A percentile compares a stretch with the other conserved stretches of the same genome.
phyloP scores from a whole-genome alignment of 1,140 invertebrate species.

The Hirudo medicinalis region DNA sequence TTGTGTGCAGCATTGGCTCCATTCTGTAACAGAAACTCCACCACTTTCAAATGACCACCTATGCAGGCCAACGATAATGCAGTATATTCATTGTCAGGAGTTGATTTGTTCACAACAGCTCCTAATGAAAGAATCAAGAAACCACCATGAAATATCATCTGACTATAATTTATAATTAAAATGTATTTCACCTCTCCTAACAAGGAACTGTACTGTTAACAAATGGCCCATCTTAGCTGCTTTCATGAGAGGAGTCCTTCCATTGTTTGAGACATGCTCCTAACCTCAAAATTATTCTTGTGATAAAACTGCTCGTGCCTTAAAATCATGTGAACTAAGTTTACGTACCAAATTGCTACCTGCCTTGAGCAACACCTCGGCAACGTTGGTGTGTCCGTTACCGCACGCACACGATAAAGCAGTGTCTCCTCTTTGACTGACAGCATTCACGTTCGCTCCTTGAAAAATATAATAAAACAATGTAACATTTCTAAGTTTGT shows the following conservation, averaged over 20 bases:
- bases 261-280: constrained; percentile 42
- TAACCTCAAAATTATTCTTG: constrained; percentile 20
- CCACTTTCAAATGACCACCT: constrained; percentile 80
- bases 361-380: constrained; percentile 52
- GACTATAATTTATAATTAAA: neutral
- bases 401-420: constrained; percentile 96
- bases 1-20: constrained; percentile 89
- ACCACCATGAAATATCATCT: neutral
- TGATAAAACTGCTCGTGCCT: neutral
- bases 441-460: constrained; percentile 86
- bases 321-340: neutral
- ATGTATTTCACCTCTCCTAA: constrained; percentile 35
- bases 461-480: neutral
- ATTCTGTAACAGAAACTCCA: constrained; percentile 73
- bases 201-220: constrained; percentile 43
- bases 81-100: constrained; percentile 42
- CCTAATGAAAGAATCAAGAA: neutral
- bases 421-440: constrained; percentile 91
- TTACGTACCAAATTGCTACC: constrained; percentile 1
- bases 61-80: constrained; percentile 50
- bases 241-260: constrained; percentile 46
- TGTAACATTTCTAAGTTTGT: neutral
- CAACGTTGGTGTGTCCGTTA: constrained; percentile 93
- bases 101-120: constrained; percentile 35
- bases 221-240: constrained; percentile 43